A percentile compares a stretch with the other conserved stretches of the same genome.
phyloP scores from a whole-genome alignment of 2,888 invertebrate genomes.

The Plemyria rubiginata region DNA sequence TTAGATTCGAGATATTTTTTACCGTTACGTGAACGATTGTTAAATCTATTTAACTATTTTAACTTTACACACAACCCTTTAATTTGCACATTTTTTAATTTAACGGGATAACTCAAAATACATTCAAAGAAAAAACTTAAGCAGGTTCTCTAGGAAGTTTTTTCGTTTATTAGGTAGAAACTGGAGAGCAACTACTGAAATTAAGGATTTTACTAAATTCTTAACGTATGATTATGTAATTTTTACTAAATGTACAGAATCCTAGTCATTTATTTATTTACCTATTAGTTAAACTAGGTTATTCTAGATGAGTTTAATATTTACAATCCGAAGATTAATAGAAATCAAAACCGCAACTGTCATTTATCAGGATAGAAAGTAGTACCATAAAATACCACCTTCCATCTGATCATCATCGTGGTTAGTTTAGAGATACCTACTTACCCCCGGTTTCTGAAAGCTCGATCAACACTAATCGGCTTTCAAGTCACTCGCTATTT shows the following conservation, averaged over 20 bases:
- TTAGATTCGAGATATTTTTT: constrained; percentile 59
- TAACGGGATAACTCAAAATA: constrained; percentile 67
- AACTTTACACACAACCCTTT: constrained; percentile 85
- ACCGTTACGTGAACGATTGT: constrained; percentile 69
- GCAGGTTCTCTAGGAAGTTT: constrained; percentile 63
- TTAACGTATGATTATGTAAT: constrained; percentile 82
- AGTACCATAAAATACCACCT: background rate
- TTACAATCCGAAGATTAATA: constrained; percentile 71
- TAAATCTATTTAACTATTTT: constrained; percentile 81
- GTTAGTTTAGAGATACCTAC: no score
- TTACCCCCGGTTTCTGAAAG: no score
- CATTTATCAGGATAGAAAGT: constrained; percentile 58
- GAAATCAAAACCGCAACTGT: constrained; percentile 69
- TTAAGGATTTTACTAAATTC: constrained; percentile 77
- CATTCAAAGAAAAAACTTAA: constrained; percentile 58
- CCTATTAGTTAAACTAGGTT: constrained; percentile 58
- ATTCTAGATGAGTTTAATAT: constrained; percentile 70
- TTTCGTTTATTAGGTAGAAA: constrained; percentile 52
- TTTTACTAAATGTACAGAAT: constrained; percentile 70
- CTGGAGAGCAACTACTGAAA: constrained; percentile 80
- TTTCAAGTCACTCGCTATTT: no score
- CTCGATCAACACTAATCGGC: no score
- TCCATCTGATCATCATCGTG: no score
- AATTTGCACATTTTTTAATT: constrained; percentile 82
- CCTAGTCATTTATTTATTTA: constrained; percentile 76